A percentile compares a stretch with the other conserved stretches of the same genome.
Conservation (phyloP, 2,113 vertebrate species). For the Heliornis fulica region DNA sequence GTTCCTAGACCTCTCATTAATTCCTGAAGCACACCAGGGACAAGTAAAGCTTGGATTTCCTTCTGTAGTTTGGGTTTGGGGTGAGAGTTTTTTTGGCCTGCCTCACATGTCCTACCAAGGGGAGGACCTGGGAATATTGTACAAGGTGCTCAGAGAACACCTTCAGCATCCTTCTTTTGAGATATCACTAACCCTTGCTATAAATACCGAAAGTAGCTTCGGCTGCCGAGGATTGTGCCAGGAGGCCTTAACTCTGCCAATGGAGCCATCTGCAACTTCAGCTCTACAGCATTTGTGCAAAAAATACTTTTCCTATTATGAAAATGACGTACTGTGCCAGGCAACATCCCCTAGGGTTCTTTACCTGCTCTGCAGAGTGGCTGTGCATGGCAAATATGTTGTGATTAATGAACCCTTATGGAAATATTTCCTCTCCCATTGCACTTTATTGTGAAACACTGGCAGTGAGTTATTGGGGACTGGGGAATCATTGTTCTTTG, state of each 20-base stretch:
- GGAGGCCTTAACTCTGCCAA: conserved; percentile 16
- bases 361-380: conserved; percentile 32
- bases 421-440: conserved; percentile 58
- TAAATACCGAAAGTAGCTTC: conserved; percentile 8
- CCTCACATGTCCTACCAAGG: not conserved
- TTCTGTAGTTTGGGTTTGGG: not conserved
- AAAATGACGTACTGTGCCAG: conserved; percentile 19
- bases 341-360: conserved; percentile 21
- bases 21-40: not conserved
- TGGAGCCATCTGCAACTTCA: conserved; percentile 48
- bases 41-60: not conserved
- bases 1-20: not conserved
- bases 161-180: not conserved
- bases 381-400: conserved; percentile 38
- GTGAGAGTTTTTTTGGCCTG: not conserved
- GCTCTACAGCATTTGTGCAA: conserved; percentile 26
- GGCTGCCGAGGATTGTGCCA: not conserved
- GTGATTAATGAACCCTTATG: conserved; percentile 60
- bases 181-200: not conserved
- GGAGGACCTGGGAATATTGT: not conserved
- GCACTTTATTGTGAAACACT: conserved; percentile 54
- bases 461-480: conserved; percentile 49
- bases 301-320: conserved; percentile 5
- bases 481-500: conserved; percentile 56
- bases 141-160: not conserved